Evolutionary conservation across 1,140 invertebrate species (phyloP).

Genomic region (Brachionus plicatilis): DNA sequence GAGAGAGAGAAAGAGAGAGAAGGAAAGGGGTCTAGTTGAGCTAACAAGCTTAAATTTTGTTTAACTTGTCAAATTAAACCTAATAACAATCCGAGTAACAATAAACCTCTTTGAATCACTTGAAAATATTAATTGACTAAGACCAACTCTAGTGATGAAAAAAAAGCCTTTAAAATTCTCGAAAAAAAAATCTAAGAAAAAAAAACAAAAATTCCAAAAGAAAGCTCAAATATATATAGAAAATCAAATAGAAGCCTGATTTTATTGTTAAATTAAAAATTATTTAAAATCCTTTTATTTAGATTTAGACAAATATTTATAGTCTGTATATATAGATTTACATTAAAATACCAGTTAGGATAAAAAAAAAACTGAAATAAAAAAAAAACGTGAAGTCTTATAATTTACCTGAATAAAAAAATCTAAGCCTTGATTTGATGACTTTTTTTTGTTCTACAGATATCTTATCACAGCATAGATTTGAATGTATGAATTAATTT

Average conservation of each 20-base stretch:
- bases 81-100: not conserved
- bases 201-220: not conserved
- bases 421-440: not conserved
- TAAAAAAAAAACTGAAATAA: not conserved
- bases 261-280: constrained; percentile 5
- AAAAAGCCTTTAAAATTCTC: not conserved
- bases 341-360: not conserved
- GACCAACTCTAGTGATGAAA: not conserved
- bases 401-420: not conserved
- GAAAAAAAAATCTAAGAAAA: not conserved
- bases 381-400: not conserved
- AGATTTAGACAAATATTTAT: not conserved
- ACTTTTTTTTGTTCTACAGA: not conserved
- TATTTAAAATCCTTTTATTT: not conserved
- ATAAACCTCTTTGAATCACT: constrained; percentile 18
- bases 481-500: not conserved
- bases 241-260: not conserved
- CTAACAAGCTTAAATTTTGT: not conserved
- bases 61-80: constrained; percentile 30
- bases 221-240: not conserved
- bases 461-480: not conserved
- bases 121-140: constrained; percentile 29
- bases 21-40: not conserved
- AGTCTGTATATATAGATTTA: not conserved
- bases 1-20: not conserved